phyloP scores from a whole-genome alignment of 2,113 vertebrate genomes.

The Ceuthmochares aereus region DNA sequence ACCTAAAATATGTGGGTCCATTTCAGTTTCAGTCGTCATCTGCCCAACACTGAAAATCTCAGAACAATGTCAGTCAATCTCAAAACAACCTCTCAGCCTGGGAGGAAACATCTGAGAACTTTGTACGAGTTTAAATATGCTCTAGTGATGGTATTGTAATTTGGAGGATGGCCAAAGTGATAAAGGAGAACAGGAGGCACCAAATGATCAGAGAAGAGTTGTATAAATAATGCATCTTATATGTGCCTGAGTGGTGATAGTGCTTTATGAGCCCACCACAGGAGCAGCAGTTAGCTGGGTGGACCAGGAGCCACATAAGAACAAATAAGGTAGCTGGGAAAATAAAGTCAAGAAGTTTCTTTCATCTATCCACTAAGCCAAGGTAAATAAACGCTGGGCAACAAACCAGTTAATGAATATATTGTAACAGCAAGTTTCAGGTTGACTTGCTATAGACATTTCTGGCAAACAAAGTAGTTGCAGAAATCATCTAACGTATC shows the following conservation, averaged over 20 bases:
- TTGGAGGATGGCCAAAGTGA: not conserved
- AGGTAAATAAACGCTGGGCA: not conserved
- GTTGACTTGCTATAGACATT: slow-evolving; percentile 13
- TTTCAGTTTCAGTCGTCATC: not conserved
- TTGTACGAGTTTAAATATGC: not conserved
- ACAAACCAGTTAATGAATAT: not conserved
- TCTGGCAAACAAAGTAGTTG: not conserved
- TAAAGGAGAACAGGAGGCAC: not conserved
- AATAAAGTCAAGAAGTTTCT: not conserved
- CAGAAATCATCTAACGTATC: not conserved
- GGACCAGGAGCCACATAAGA: not conserved
- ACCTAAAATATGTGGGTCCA: not conserved
- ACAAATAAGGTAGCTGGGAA: not conserved
- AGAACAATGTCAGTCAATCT: not conserved
- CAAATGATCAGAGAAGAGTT: not conserved
- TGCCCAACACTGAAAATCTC: not conserved
- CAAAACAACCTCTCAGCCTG: not conserved
- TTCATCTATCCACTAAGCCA: not conserved
- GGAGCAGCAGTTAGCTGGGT: not conserved
- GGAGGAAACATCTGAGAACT: not conserved
- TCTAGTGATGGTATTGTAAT: not conserved
- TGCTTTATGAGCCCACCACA: not conserved
- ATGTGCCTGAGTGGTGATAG: not conserved
- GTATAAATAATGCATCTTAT: not conserved
- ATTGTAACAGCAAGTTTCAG: slow-evolving; percentile 11